Base-by-base conservation (phyloP, 2,113 vertebrate genomes). In the Struthidea cinerea region DNA sequence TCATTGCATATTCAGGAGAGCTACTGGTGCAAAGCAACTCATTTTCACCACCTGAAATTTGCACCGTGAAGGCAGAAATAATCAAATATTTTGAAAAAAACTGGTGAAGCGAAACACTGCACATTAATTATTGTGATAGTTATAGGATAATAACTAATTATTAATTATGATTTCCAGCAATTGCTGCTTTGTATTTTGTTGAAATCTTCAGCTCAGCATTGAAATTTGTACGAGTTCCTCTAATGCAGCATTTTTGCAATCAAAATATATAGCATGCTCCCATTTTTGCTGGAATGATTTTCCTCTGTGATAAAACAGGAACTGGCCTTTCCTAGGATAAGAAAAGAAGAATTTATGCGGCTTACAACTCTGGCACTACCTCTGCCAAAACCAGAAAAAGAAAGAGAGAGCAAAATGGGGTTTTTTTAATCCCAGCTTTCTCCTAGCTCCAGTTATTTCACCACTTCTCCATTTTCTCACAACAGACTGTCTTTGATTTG, bases 1-100 rank as follows among this genome's bases (percentile, higher is more conserved):
- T 96, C 94, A 94, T 96, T 96, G 96, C 94, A 97, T 96, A 97
- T 97, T 95, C 96, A 97, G 89, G 84, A 97, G 96, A 81, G 87
- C 92, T 84, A 50, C 88, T 77, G 23, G 88, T 90, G 93, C 94
- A 96, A 90, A 84, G 90, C 93, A 96, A 94, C 90, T 96, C 88
- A 96, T 96, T 96, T 96, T 56, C 94, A 90, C 77, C 94, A 95
- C 90, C 96, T 95, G 93, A 96, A 95, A 96, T 90, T 56, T 23
- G 8, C 86, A 84, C 84, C 6, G 3, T 50, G 60, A 71, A 96
- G 79, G 93, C 93, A 97, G 92, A 95, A 97, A 95, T 90, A 95
- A 96, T 96, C 93, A 97, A 96, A 96, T 96, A 94, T 96, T 96
- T 96, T 88, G 85, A 88, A 95, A 93, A 96, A 96, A 94, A 8